Evolutionary conservation across 1,140 invertebrate genomes (phyloP).

Genomic region (Metopolophium dirhodum): DNA sequence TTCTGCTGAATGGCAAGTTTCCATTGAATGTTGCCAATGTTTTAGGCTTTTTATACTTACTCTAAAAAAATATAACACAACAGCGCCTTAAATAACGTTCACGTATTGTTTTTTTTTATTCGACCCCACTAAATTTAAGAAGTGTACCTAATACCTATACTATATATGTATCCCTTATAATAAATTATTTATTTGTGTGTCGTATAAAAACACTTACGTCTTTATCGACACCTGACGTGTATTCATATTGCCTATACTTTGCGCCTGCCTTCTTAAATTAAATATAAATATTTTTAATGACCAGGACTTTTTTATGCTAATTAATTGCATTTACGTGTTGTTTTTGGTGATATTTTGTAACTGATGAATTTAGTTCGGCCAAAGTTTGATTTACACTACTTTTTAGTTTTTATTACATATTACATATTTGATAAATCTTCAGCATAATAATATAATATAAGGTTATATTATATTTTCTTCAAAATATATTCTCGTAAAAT

Average conservation of each 20-base stretch:
- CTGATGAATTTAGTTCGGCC: not conserved
- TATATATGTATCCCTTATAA: not conserved
- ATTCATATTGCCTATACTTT: not conserved
- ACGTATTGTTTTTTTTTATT: not conserved
- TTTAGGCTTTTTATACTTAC: conserved; percentile 6
- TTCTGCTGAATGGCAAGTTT: conserved; percentile 46
- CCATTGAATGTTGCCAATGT: conserved; percentile 53
- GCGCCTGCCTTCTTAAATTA: not conserved
- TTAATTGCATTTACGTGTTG: not conserved
- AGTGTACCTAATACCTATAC: not conserved
- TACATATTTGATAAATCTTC: too few relatives aligned
- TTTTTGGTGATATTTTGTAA: not conserved
- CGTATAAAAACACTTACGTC: not conserved
- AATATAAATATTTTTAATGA: not conserved
- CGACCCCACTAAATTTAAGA: not conserved
- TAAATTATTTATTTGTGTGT: not conserved
- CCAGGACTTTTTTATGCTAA: not conserved
- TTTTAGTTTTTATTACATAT: too few relatives aligned
- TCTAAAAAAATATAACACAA: conserved; percentile 36
- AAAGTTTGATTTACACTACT: too few relatives aligned
- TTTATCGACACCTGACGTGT: not conserved
- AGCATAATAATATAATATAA: too few relatives aligned
- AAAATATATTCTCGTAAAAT: too few relatives aligned
- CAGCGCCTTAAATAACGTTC: not conserved
- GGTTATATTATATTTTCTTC: too few relatives aligned